Conservation (phyloP, 2,888 invertebrate genomes). For the Plagiodera versicolora region DNA sequence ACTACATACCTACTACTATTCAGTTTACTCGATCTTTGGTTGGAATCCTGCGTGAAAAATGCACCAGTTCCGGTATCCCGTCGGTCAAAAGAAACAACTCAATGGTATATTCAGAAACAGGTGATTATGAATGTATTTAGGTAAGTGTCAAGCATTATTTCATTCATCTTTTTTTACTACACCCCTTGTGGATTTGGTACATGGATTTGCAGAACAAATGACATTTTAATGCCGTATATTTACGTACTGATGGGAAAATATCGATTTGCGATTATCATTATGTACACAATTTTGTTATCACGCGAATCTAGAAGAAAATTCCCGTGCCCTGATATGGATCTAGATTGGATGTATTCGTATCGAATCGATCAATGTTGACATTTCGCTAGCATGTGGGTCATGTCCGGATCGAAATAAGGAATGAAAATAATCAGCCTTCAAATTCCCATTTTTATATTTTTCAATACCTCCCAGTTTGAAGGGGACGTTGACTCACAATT, state of each 20-base stretch:
- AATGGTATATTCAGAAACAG: constrained; percentile 49
- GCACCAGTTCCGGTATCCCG: constrained; percentile 45
- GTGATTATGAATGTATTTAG: constrained; percentile 51
- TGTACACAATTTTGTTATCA: constrained; percentile 16
- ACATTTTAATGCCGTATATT: neutral
- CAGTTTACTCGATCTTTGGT: constrained; percentile 8
- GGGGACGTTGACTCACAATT: no score
- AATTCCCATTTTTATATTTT: no score
- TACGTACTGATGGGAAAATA: constrained; percentile 13
- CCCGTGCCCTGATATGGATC: neutral
- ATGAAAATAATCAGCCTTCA: no score
- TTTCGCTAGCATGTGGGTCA: neutral
- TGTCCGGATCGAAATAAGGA: neutral
- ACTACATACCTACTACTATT: constrained; percentile 21
- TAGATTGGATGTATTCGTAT: neutral
- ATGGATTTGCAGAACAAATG: neutral
- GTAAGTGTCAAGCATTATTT: constrained; percentile 33
- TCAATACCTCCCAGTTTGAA: no score
- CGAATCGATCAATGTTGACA: neutral
- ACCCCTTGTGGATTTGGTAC: neutral
- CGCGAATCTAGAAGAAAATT: constrained; percentile 13
- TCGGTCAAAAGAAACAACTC: constrained; percentile 46
- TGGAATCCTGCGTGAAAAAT: constrained; percentile 38
- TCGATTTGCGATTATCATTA: constrained; percentile 28
- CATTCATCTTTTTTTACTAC: no score